A percentile compares a stretch with the other conserved stretches of the same genome.
Conservation (phyloP, 1,140 invertebrate species). For the Drosophila erecta region DNA sequence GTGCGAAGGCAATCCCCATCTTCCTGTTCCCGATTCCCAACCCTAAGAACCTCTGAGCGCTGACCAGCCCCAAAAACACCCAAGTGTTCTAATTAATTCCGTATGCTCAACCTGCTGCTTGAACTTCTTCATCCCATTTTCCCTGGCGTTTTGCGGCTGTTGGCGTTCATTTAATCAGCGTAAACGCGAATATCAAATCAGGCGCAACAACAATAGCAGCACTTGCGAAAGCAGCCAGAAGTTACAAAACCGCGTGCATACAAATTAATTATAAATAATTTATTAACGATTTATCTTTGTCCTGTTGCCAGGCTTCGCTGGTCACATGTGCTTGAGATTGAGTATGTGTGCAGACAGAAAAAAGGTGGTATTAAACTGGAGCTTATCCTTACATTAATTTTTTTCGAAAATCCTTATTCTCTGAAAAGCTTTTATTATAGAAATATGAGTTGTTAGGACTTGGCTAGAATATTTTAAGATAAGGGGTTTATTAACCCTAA, state of each 20-base stretch:
- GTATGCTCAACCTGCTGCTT: slow-evolving; percentile 52
- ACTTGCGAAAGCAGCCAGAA: slow-evolving; percentile 30
- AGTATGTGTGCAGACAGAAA: slow-evolving; percentile 20
- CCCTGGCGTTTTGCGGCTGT: slow-evolving; percentile 43
- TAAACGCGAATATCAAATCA: slow-evolving; percentile 82
- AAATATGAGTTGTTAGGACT: not conserved
- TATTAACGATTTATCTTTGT: slow-evolving; percentile 83
- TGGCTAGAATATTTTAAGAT: no score
- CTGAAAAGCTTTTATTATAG: no score
- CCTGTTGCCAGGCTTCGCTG: slow-evolving; percentile 47
- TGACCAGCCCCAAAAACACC: slow-evolving; percentile 28
- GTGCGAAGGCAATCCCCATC: slow-evolving; percentile 22
- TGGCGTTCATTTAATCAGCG: slow-evolving; percentile 77
- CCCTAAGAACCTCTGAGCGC: not conserved
- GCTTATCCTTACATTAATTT: no score
- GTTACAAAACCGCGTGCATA: slow-evolving; percentile 73
- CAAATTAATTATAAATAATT: slow-evolving; percentile 84
- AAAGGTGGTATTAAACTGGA: not conserved
- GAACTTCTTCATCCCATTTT: slow-evolving; percentile 25
- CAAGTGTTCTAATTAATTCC: slow-evolving; percentile 77
- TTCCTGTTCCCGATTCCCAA: not conserved
- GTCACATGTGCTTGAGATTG: slow-evolving; percentile 65
- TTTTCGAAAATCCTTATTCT: no score
- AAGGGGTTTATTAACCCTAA: no score
- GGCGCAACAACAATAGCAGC: slow-evolving; percentile 22